Percentiles rank a stretch among this genome's conserved stretches.
phyloP scores from a whole-genome alignment of 1,140 invertebrate species.

The Drosophila kepulauana region DNA sequence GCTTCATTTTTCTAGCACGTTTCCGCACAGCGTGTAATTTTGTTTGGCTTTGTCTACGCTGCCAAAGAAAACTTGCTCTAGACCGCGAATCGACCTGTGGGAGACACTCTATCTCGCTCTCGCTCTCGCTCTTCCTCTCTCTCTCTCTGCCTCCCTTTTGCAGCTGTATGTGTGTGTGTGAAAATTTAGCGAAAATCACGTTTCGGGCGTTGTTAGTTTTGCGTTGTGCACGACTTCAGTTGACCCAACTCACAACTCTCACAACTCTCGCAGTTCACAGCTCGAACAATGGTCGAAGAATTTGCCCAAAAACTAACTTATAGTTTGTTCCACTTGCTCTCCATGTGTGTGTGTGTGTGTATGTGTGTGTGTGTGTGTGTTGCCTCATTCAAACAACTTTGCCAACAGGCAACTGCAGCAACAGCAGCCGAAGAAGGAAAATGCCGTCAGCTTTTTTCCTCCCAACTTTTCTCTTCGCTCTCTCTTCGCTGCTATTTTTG shows the following conservation, averaged over 20 bases:
- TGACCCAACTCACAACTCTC: slow-evolving; percentile 8
- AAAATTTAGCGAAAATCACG: slow-evolving; percentile 57
- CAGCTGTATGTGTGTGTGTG: slow-evolving; percentile 36
- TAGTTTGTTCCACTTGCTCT: slow-evolving; percentile 51
- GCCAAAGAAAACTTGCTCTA: slow-evolving; percentile 12
- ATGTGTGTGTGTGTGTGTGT: slow-evolving; percentile 20
- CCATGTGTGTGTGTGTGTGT: slow-evolving; percentile 18
- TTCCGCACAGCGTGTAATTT: slow-evolving; percentile 77
- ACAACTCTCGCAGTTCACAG: background rate
- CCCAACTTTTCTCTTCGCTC: background rate
- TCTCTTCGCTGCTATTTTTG: background rate
- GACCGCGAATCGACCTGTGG: slow-evolving; percentile 41
- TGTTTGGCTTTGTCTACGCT: slow-evolving; percentile 69
- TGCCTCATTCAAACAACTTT: slow-evolving; percentile 31
- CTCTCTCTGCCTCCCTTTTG: background rate
- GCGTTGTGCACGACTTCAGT: slow-evolving; percentile 40
- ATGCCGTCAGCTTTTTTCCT: background rate
- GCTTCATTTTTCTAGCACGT: slow-evolving; percentile 79
- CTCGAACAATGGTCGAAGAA: slow-evolving; percentile 35
- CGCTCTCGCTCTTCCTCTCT: background rate
- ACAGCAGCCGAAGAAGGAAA: background rate
- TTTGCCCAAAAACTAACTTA: slow-evolving; percentile 48
- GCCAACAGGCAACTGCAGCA: slow-evolving; percentile 6
- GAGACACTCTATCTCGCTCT: background rate
- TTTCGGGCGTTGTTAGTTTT: slow-evolving; percentile 56